phyloP scores from a whole-genome alignment of 2,113 vertebrate species.

The Gymnocephalus cernua region DNA sequence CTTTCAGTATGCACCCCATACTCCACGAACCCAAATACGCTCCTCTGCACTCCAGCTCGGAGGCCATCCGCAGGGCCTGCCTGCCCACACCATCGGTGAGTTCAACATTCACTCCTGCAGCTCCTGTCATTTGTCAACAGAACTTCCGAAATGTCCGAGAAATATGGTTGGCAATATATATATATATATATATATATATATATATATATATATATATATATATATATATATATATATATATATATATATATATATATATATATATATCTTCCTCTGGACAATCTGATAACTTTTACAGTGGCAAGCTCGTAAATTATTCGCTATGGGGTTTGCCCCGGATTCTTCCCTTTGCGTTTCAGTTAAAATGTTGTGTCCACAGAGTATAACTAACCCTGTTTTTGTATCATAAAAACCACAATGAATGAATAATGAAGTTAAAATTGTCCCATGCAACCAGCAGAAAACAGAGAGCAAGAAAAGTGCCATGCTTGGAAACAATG shows the following conservation, averaged over 20 bases:
- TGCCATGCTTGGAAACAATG: no score
- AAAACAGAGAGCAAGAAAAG: neutral
- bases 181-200: no score
- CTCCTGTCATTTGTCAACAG: neutral
- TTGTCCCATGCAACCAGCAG: neutral
- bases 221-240: no score
- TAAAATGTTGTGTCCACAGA: neutral
- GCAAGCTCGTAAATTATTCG: neutral
- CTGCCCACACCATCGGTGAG: conserved; percentile 91
- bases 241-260: no score
- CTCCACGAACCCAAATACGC: conserved; percentile 93
- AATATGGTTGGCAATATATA: neutral
- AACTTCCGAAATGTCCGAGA: neutral
- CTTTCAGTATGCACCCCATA: conserved; percentile 94
- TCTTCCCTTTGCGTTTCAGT: neutral
- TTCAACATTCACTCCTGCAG: conserved; percentile 13
- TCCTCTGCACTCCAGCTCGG: conserved; percentile 91
- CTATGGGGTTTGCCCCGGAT: no score
- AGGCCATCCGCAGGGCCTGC: conserved; percentile 92
- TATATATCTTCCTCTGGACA: no score
- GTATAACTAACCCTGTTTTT: neutral
- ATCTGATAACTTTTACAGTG: neutral
- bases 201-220: no score
- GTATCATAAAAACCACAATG: no score
- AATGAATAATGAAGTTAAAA: neutral